These are phyloP conservation scores for Aspidiotus rigidus DNA, from an alignment of 2,888 invertebrate genomes.

Conservation along the genomic window DNA sequence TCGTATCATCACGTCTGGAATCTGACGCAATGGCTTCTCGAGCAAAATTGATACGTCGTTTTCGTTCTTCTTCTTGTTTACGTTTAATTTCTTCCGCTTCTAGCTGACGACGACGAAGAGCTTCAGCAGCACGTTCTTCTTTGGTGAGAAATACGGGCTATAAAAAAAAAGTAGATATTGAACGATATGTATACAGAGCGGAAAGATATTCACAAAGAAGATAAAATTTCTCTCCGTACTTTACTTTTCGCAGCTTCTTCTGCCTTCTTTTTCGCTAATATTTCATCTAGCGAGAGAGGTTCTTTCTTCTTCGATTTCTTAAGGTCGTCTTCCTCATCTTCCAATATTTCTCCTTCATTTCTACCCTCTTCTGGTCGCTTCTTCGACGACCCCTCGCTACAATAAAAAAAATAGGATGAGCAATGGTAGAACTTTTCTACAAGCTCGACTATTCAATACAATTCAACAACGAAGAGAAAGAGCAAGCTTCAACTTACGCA, in stretches of 20 bases:
- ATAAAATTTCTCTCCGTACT: conserved; percentile 42
- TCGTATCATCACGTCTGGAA: conserved; percentile 34
- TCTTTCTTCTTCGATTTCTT: conserved; percentile 55
- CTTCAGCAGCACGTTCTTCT: conserved; percentile 85
- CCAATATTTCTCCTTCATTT: conserved; percentile 42
- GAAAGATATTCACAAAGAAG: not conserved
- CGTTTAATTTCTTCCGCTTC: conserved; percentile 75
- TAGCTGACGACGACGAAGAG: conserved; percentile 77
- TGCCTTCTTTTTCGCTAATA: conserved; percentile 89
- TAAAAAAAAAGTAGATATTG: not conserved
- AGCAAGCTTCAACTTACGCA: not conserved
- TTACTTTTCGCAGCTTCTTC: conserved; percentile 91
- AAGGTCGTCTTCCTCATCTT: conserved; percentile 43
- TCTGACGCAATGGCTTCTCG: conserved; percentile 37
- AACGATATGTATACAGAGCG: not conserved
- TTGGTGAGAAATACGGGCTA: conserved; percentile 91
- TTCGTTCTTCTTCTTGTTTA: conserved; percentile 58
- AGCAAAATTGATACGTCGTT: conserved; percentile 51
- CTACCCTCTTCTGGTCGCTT: conserved; percentile 35
- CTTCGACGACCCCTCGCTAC: conserved; percentile 11
- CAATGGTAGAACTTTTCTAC: not conserved
- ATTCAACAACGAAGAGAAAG: too few relatives aligned
- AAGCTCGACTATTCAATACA: not conserved
- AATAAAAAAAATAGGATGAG: not conserved
- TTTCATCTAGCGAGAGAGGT: conserved; percentile 89